Base-by-base conservation (phyloP, 2,797 vertebrate genomes). In the Oreortyx pictus region DNA sequence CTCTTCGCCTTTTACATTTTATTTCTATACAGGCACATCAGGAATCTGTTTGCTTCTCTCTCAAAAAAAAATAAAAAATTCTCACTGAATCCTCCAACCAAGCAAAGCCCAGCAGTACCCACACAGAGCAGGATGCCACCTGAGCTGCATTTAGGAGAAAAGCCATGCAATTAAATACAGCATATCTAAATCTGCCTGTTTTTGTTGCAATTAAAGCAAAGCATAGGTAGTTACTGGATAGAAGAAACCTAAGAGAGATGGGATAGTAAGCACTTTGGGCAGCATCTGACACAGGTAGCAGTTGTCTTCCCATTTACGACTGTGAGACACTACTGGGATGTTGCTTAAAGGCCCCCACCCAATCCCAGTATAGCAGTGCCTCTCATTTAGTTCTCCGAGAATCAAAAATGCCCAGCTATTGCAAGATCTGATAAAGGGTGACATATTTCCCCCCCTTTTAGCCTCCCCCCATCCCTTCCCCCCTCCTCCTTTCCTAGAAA, bases 351-450 rank as follows among this genome's bases (percentile, higher is more conserved):
- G 33, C 10, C 24, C 54, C 3, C 41, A 29, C 61, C 56, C n/a
- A 57, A 62, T 20, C 31, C 39, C 18, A 68, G 74, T 57, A 67
- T 0, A 91, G 64, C 3, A 0, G 13, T 50, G 24, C 56, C 74
- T 72, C 95, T 84, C 71, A 67, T 86, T 77, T 89, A 79, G 65
- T 84, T 90, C 37, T 54, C 52, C 37, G 56, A 80, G 77, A 90
- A 93, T 62, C 73, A 70, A 70, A 95, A 93, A 83, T 92, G 87
- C 57, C 77, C 87, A 84, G 77, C 85, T 54, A 71, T 71, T 92
- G 87, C 93, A 94, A 74, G 89, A 88, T 88, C 96, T 96, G 96
- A 97, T 92, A 95, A 97, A 95, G 92, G 96, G 97, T 96, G 97
- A 96, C 95, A 88, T 49, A 66, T 56, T 93, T 89, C 82, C 92